These are phyloP conservation scores for Muscicapa comitata DNA, from an alignment of 2,797 vertebrate species.

Conservation along the genomic window DNA sequence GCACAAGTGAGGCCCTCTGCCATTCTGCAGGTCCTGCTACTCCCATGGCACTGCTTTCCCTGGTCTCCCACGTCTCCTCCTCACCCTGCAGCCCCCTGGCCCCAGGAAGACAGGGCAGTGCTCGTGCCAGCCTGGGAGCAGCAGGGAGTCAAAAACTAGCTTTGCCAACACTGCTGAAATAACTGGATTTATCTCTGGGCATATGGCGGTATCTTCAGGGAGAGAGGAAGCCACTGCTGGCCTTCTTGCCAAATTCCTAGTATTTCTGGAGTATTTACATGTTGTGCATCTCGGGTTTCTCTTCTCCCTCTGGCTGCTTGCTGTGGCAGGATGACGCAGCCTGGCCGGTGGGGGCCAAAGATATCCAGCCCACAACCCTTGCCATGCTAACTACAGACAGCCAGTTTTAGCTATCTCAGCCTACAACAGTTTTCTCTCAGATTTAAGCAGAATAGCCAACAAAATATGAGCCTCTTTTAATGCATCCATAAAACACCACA, in stretches of 20 bases:
- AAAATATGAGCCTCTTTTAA: not conserved
- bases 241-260: constrained; percentile 42
- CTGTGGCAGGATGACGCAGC: constrained; percentile 28
- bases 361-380: not conserved
- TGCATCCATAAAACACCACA: not conserved
- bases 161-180: constrained; percentile 23
- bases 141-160: rapidly evolving
- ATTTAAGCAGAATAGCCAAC: not conserved
- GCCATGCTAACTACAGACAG: not conserved
- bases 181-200: constrained; percentile 24
- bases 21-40: too few species aligned
- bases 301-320: not conserved
- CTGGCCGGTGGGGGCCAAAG: rapidly evolving
- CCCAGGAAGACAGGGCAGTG: not conserved
- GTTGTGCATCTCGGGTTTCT: constrained; percentile 25
- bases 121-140: not conserved
- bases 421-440: not conserved
- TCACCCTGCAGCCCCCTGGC: not conserved
- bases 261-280: constrained; percentile 56
- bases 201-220: constrained; percentile 42
- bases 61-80: not conserved
- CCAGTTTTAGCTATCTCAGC: not conserved
- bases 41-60: not conserved
- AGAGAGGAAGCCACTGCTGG: constrained; percentile 48
- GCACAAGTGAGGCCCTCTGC: not conserved